Evolutionary conservation across 1,140 invertebrate genomes (phyloP), one percentile per base, ranked within the genome.

Genomic region (Homalodisca vitripennis): DNA sequence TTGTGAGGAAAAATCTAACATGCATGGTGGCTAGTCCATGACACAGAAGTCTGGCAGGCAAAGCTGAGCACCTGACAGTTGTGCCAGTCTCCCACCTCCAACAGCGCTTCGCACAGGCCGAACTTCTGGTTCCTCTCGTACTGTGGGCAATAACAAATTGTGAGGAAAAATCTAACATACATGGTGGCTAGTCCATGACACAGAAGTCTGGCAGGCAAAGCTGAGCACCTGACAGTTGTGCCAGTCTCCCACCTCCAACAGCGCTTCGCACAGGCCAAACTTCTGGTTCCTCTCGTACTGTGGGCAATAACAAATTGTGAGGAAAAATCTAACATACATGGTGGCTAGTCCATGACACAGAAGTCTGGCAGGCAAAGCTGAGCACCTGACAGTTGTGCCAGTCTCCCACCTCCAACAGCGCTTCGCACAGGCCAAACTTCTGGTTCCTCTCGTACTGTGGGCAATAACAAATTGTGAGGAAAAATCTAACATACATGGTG

Each of bases 111-210:
- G 77, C 92, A 92, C 3, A 99, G 81, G 46, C 93, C 91, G 74
- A 98, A 87, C 79, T 99, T 98, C 80, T 99, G 97, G 83, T 99
- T 98, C 68, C 80, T 84, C 77, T 84, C 81, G 77, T 90, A 90
- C 76, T 91, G 69, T n/a, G n/a, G n/a, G n/a, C n/a, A n/a, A n/a
- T n/a, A n/a, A n/a, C n/a, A n/a, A n/a, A n/a, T n/a, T n/a, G n/a
- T n/a, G n/a, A n/a, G n/a, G n/a, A n/a, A n/a, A n/a, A n/a, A n/a
- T n/a, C n/a, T n/a, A n/a, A n/a, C n/a, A n/a, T n/a, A n/a, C n/a
- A n/a, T n/a, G 92, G 88, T 69, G 86, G 84, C 75, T 94, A 87
- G 71, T 92, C 89, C 0, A 92, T 85, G 13, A 92, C 85, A 78
- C 88, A 92, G 78, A 88, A 88, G 53, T 93, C 89, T 1, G 97